These are phyloP conservation scores for Chrysodeixis includens DNA, from an alignment of 2,888 invertebrate genomes.

Conservation along the genomic window DNA sequence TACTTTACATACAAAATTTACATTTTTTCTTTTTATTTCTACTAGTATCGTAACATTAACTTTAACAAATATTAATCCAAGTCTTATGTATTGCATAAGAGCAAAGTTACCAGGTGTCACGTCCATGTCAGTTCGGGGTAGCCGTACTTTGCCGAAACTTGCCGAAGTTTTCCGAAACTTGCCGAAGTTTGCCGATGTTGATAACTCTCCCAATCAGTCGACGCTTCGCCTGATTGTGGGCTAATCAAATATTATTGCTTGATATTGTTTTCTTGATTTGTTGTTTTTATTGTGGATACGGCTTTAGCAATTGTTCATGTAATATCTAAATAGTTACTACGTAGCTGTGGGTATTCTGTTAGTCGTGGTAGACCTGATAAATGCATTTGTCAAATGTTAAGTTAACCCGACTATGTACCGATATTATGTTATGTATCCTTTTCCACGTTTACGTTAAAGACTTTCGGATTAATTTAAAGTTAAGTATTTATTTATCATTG, in stretches of 20 bases:
- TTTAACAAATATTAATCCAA: conserved; percentile 33
- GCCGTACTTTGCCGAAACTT: conserved; percentile 34
- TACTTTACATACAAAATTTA: conserved; percentile 18
- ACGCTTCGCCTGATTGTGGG: conserved; percentile 52
- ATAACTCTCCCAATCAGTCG: conserved; percentile 50
- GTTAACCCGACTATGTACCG: too few relatives aligned
- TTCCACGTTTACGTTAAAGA: too few relatives aligned
- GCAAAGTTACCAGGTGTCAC: conserved; percentile 54
- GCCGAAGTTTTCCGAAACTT: conserved; percentile 33
- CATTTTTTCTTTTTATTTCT: too few relatives aligned
- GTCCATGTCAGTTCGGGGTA: conserved; percentile 34
- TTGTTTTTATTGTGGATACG: conserved; percentile 34
- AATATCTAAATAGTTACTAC: too few relatives aligned
- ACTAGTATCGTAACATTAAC: too few relatives aligned
- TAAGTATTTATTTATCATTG: too few relatives aligned
- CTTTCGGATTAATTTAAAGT: too few relatives aligned
- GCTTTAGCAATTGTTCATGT: neutral
- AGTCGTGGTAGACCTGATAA: too few relatives aligned
- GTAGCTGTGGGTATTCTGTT: too few relatives aligned
- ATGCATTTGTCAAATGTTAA: too few relatives aligned
- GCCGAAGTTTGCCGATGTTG: conserved; percentile 34
- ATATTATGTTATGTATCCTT: too few relatives aligned
- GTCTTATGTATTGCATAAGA: conserved; percentile 32
- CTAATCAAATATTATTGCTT: conserved; percentile 53
- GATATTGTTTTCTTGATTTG: conserved; percentile 45